phyloP scores from a whole-genome alignment of 2,888 invertebrate species.

The Epistrophe grossulariae region DNA sequence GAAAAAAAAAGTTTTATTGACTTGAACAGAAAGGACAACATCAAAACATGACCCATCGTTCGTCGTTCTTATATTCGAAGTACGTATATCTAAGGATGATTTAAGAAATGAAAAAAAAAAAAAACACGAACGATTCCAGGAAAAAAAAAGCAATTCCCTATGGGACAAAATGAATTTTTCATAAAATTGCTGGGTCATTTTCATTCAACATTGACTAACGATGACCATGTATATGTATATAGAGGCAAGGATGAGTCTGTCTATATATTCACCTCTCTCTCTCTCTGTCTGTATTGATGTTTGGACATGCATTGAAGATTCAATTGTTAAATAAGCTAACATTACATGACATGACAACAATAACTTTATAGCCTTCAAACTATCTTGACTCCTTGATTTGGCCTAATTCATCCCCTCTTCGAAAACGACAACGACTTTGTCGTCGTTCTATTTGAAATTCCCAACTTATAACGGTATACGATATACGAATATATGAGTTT shows the following conservation, averaged over 20 bases:
- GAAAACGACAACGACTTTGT: constrained; percentile 30
- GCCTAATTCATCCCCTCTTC: constrained; percentile 62
- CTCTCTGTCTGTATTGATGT: neutral
- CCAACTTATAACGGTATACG: constrained; percentile 53
- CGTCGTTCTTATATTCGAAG: constrained; percentile 17
- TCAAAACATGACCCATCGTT: constrained; percentile 73
- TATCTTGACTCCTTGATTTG: constrained; percentile 73
- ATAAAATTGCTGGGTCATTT: constrained; percentile 71
- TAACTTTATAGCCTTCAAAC: constrained; percentile 75
- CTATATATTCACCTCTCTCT: neutral
- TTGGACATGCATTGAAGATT: constrained; percentile 40
- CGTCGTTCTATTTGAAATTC: constrained; percentile 44
- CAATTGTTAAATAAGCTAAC: constrained; percentile 73
- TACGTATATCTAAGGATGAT: constrained; percentile 49
- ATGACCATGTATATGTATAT: constrained; percentile 52
- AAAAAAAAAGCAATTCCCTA: constrained; percentile 49
- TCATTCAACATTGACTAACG: constrained; percentile 69
- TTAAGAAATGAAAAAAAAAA: constrained; percentile 51
- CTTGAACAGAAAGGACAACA: constrained; percentile 67
- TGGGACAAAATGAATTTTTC: constrained; percentile 72
- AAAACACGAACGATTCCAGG: constrained; percentile 6
- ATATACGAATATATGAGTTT: constrained; percentile 38
- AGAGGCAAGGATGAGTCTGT: constrained; percentile 7
- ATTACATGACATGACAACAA: constrained; percentile 78
- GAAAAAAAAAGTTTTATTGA: constrained; percentile 67